These are phyloP conservation scores for Drymodes brunneopygia DNA, from an alignment of 2,113 vertebrate genomes.

Conservation along the genomic window DNA sequence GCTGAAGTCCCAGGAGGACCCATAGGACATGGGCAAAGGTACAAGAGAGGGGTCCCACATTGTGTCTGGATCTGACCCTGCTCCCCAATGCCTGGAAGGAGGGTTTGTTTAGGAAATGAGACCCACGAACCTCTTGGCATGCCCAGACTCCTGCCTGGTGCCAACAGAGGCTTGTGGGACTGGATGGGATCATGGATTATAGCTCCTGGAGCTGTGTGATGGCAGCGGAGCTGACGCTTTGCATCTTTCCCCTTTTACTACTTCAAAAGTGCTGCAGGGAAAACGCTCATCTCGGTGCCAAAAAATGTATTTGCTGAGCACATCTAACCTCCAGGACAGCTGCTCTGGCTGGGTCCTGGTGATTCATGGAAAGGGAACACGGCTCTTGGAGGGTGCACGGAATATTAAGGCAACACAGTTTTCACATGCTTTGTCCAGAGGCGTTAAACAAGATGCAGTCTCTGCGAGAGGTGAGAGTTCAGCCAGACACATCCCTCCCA, in stretches of 20 bases:
- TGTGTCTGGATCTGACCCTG: not conserved
- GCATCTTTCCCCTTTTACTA: not conserved
- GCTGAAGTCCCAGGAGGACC: not conserved
- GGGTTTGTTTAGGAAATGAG: not conserved
- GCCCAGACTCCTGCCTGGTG: not conserved
- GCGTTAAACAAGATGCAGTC: not conserved
- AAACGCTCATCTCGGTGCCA: not conserved
- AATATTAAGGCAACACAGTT: not conserved
- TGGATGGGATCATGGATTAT: accelerated
- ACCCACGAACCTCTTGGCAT: not conserved
- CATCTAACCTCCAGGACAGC: not conserved
- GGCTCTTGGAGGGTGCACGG: not conserved
- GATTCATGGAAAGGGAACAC: not conserved
- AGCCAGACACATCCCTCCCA: not conserved
- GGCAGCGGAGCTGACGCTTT: not conserved
- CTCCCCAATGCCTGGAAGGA: not conserved
- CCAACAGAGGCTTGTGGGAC: accelerated
- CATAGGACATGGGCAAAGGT: not conserved
- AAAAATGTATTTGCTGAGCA: not conserved
- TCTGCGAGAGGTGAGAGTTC: not conserved
- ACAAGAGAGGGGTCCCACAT: not conserved
- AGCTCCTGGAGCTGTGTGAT: accelerated
- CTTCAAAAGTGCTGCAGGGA: not conserved
- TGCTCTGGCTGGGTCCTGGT: not conserved
- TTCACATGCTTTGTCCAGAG: not conserved